These are phyloP conservation scores for Muscicapa comitata DNA, from an alignment of 2,797 vertebrate genomes.

Conservation along the genomic window DNA sequence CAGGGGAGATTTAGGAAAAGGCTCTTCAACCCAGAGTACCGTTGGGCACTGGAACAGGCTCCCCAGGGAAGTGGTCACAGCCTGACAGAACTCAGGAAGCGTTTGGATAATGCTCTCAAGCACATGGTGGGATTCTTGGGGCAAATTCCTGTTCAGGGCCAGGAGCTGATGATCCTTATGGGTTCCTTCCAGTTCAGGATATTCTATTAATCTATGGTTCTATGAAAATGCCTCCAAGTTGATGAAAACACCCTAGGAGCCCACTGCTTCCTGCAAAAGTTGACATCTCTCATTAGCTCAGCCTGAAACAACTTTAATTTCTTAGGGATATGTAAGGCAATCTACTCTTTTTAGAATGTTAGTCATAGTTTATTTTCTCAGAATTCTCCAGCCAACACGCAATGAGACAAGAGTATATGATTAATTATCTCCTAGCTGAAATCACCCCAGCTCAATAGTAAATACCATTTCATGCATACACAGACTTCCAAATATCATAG, in stretches of 20 bases:
- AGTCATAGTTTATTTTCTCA: slow-evolving; percentile 26
- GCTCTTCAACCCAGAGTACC: neutral
- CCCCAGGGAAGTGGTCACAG: neutral
- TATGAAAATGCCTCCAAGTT: neutral
- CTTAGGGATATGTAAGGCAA: too few species aligned
- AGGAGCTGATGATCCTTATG: neutral
- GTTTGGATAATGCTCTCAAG: neutral
- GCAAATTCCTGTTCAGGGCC: neutral
- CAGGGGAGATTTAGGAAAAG: neutral
- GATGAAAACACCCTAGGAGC: neutral
- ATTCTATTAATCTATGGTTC: neutral
- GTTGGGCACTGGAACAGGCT: neutral
- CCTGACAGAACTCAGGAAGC: neutral
- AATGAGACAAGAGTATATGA: neutral
- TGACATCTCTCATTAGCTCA: neutral
- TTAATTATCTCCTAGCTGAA: slow-evolving; percentile 20
- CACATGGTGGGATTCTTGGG: neutral
- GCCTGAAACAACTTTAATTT: neutral
- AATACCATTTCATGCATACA: neutral
- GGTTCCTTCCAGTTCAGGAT: neutral
- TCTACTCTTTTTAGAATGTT: neutral
- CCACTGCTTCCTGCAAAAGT: neutral
- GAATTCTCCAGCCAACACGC: neutral
- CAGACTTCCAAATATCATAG: neutral
- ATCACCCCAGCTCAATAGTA: neutral